These are phyloP conservation scores for Drosophila nigromelanica DNA, from an alignment of 1,140 invertebrate genomes.

Conservation along the genomic window DNA sequence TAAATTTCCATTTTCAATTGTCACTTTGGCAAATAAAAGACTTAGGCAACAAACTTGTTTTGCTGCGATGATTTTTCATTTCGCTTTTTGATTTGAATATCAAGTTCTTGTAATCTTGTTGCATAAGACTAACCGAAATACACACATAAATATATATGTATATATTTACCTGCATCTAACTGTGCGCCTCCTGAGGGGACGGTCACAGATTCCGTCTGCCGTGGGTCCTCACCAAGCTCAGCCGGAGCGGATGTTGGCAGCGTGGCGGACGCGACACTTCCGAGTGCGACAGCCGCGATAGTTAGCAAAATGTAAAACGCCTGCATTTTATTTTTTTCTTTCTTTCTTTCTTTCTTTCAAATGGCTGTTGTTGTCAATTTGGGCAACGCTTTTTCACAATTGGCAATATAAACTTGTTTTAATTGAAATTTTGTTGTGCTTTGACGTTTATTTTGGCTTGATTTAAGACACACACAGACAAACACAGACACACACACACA, in stretches of 20 bases:
- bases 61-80: constrained; percentile 20
- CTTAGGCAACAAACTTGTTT: constrained; percentile 69
- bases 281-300: constrained; percentile 65
- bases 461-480: constrained; percentile 33
- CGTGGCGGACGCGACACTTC: constrained; percentile 60
- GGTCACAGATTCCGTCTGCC: constrained; percentile 26
- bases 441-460: constrained; percentile 53
- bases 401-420: constrained; percentile 70
- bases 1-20: constrained; percentile 40
- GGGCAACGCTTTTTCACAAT: constrained; percentile 53
- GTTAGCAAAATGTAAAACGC: constrained; percentile 54
- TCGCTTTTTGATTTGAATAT: constrained; percentile 55
- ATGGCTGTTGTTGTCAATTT: constrained; percentile 9
- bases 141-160: constrained; percentile 3
- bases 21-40: constrained; percentile 58
- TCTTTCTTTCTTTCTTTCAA: background rate
- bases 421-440: constrained; percentile 60
- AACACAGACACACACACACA: constrained; percentile 31
- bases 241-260: constrained; percentile 57
- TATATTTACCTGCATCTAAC: constrained; percentile 62
- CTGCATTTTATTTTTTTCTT: constrained; percentile 50
- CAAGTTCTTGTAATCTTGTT: constrained; percentile 65
- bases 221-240: constrained; percentile 51
- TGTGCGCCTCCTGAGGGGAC: constrained; percentile 25
- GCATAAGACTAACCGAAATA: constrained; percentile 38